Evolutionary conservation across 2,888 invertebrate genomes (phyloP).

Genomic region (Tachina lurida): DNA sequence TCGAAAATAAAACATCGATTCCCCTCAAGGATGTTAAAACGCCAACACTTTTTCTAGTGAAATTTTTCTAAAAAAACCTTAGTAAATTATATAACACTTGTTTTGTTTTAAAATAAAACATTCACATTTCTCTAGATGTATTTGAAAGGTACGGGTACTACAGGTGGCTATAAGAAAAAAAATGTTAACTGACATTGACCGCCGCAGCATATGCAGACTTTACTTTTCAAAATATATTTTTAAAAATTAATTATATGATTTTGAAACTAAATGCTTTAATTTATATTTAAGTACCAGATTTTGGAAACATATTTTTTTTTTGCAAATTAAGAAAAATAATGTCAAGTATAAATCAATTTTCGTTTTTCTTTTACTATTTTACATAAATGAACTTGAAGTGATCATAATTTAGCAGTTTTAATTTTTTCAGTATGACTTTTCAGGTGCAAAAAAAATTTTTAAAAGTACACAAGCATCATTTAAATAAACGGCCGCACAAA

Average conservation of each 20-base stretch:
- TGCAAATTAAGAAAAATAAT: slow-evolving; percentile 10
- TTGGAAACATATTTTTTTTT: neutral
- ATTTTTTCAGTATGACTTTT: neutral
- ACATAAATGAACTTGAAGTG: neutral
- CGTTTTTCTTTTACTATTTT: neutral
- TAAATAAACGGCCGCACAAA: neutral
- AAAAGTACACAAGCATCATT: no score
- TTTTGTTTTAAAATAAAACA: neutral
- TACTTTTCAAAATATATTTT: neutral
- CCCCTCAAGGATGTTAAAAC: no score
- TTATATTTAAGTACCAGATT: slow-evolving; percentile 16
- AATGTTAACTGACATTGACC: slow-evolving; percentile 55
- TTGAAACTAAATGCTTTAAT: slow-evolving; percentile 29
- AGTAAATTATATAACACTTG: neutral
- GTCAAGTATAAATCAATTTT: slow-evolving; percentile 8
- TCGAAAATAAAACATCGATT: no score
- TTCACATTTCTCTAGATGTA: neutral
- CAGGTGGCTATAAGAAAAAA: neutral
- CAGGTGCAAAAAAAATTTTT: neutral
- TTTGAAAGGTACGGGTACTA: neutral
- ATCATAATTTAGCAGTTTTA: neutral
- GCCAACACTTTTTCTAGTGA: no score
- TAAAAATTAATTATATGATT: neutral
- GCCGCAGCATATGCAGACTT: slow-evolving; percentile 13
- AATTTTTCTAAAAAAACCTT: no score